Conservation (phyloP, 2,797 vertebrate genomes). For the Microtus californicus region DNA sequence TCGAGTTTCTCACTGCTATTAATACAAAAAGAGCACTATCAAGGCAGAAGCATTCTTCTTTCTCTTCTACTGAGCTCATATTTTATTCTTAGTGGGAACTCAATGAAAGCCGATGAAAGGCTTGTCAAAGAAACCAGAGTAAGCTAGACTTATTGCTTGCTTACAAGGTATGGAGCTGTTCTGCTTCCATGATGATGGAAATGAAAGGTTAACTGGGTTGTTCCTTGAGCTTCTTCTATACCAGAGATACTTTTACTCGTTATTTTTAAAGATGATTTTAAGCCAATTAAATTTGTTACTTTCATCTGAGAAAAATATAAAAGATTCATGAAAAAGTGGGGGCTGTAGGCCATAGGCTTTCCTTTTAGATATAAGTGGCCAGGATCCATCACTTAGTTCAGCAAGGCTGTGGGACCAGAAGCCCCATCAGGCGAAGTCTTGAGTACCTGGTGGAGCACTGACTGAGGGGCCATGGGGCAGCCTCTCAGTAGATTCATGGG, state of each 20-base stretch:
- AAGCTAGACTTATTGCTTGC: slow-evolving; percentile 35
- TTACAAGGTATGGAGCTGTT: slow-evolving; percentile 35
- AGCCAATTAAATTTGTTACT: slow-evolving; percentile 47
- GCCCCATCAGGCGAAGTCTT: neutral
- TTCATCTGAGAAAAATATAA: slow-evolving; percentile 49
- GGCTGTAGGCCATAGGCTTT: slow-evolving; percentile 9
- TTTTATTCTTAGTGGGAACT: slow-evolving; percentile 39
- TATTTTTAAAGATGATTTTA: slow-evolving; percentile 63
- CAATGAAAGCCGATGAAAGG: slow-evolving; percentile 11
- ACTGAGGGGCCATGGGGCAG: neutral
- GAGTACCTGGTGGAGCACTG: neutral
- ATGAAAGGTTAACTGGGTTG: slow-evolving; percentile 26
- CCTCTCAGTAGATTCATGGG: neutral
- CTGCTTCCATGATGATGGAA: slow-evolving; percentile 7
- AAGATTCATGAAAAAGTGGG: slow-evolving; percentile 46
- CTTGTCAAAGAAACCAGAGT: slow-evolving; percentile 26
- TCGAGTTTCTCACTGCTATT: neutral
- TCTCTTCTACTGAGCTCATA: slow-evolving; percentile 46
- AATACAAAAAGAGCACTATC: slow-evolving; percentile 17
- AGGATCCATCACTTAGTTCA: neutral
- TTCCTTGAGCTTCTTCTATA: slow-evolving; percentile 46
- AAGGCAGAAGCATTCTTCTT: slow-evolving; percentile 51
- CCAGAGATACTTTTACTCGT: slow-evolving; percentile 37
- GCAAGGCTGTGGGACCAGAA: neutral
- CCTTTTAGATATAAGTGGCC: slow-evolving; percentile 1